Evolutionary conservation across 2,113 vertebrate genomes (phyloP), one percentile per base, ranked within the genome.

Genomic region (Promerops cafer): DNA sequence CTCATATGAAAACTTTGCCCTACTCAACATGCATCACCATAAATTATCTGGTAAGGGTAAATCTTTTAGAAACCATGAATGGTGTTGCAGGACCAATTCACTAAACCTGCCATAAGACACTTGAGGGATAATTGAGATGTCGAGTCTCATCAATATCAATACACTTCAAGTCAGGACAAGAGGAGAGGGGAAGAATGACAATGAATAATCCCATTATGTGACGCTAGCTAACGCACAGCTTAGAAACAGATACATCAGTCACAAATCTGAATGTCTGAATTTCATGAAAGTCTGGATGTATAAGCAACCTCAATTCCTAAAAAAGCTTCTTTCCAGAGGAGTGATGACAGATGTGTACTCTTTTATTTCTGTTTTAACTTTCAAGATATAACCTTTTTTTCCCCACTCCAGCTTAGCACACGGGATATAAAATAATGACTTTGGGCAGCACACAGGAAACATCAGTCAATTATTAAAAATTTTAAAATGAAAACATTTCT

Each of bases 81-180:
- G 35, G 44, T 60, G 35, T 33, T 83, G 75, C 85, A 64, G 59
- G 68, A 81, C 40, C 56, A 78, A 81, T 75, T 93, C 71, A 88
- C 63, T 60, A 86, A 64, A 94, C 68, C 33, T 89, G 83, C 79
- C 68, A 30, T 14, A 78, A 89, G 33, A 75, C 35, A 86, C 42
- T 64, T 56, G 42, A 88, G 66, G 83, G 59, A 88, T 44, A 94
- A 94, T 33, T 86, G 90, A 92, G 79, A 81, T 83, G 79, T 94
- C 79, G 93, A 42, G 79, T 13, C 68, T 92, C 85, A 96, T 94
- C 95, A 93, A 85, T 60, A 92, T 89, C 94, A 94, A 90, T 52
- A 42, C 30, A 54, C 33, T 93, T 83, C 57, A 90, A 72, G 61
- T 56, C 79, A 89, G 71, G 63, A 72, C 87, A 82, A 61, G 39